Evolutionary conservation across 1,140 invertebrate species (phyloP).

Genomic region (Brachionus manjavacas): DNA sequence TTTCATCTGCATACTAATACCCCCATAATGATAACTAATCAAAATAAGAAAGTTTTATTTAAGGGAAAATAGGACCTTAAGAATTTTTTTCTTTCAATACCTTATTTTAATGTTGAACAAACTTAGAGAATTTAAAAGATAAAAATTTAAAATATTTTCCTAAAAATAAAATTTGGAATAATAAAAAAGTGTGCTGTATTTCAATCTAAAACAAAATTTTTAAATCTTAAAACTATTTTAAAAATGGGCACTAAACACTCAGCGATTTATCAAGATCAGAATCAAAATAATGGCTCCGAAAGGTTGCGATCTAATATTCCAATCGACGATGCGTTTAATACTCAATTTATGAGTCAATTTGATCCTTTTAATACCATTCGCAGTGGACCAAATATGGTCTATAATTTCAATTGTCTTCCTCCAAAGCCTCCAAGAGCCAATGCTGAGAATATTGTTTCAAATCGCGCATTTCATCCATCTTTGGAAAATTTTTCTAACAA

Average conservation of each 20-base stretch:
- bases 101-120: background rate
- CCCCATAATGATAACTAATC: background rate
- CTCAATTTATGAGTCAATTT: conserved; percentile 17
- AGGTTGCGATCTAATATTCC: background rate
- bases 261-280: background rate
- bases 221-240: background rate
- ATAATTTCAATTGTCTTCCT: conserved; percentile 7
- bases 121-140: background rate
- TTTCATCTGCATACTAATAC: background rate
- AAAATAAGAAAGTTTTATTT: background rate
- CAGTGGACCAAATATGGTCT: background rate
- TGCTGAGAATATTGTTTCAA: background rate
- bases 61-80: background rate
- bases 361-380: background rate
- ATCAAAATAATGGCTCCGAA: background rate
- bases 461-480: background rate
- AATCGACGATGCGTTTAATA: conserved; percentile 1
- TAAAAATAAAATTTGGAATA: conserved; percentile 34
- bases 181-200: conserved; percentile 4
- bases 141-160: conserved; percentile 17
- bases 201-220: background rate
- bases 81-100: background rate
- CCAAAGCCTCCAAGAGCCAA: conserved; percentile 25
- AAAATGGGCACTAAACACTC: conserved; percentile 22
- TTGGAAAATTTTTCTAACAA: background rate